Percentiles rank a stretch among this genome's conserved stretches.
phyloP scores from a whole-genome alignment of 2,113 vertebrate species.

The Trematocara variabile region DNA sequence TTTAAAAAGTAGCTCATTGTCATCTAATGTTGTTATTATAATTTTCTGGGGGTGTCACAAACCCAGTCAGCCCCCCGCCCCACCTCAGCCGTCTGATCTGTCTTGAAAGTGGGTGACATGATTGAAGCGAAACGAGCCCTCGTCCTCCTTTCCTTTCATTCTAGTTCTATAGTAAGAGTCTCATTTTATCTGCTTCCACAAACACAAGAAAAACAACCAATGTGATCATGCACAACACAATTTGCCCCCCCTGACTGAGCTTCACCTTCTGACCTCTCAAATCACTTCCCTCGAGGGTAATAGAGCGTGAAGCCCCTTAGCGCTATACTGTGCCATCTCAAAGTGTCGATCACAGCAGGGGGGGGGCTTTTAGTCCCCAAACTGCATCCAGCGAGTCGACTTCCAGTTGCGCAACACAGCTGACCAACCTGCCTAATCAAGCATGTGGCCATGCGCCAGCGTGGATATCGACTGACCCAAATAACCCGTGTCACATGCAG shows the following conservation, averaged over 20 bases:
- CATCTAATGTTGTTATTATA: not conserved
- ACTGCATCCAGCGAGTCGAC: slow-evolving; percentile 4
- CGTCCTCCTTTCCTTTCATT: accelerated
- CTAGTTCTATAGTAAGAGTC: not conserved
- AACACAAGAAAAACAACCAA: not conserved
- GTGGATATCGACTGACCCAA: slow-evolving; percentile 66
- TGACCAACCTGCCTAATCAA: slow-evolving; percentile 69
- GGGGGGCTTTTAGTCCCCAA: slow-evolving; percentile 1
- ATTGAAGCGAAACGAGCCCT: not conserved
- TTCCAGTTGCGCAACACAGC: slow-evolving; percentile 48
- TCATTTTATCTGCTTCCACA: not conserved
- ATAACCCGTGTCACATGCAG: slow-evolving; percentile 48
- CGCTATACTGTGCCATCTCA: slow-evolving; percentile 18
- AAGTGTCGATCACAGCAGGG: slow-evolving; percentile 17
- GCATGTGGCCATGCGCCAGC: slow-evolving; percentile 47
- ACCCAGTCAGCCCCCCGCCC: accelerated
- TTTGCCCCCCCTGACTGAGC: not conserved
- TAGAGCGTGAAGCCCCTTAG: slow-evolving; percentile 46
- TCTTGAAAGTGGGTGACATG: not conserved
- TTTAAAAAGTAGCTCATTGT: not conserved
- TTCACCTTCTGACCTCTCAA: slow-evolving; percentile 37
- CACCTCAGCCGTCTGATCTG: not conserved
- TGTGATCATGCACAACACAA: not conserved
- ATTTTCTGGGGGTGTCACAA: not conserved
- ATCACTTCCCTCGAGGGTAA: slow-evolving; percentile 35